Percentiles rank a stretch among this genome's conserved stretches.
Evolutionary conservation across 2,888 invertebrate genomes (phyloP).

Genomic region (Trissonchulus latispiculum): DNA sequence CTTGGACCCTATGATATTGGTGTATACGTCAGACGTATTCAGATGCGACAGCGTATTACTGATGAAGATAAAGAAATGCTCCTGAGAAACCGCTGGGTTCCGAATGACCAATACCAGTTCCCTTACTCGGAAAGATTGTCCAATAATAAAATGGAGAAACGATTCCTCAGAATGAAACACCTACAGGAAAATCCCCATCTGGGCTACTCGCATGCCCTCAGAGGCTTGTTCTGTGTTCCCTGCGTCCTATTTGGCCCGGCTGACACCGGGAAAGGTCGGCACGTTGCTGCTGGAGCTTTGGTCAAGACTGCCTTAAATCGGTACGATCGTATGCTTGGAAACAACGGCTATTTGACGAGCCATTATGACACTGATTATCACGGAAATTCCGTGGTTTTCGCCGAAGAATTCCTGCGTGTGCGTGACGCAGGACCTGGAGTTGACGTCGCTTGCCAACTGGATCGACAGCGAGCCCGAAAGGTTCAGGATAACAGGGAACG

Average conservation of each 20-base stretch:
- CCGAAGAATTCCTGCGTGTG: background rate
- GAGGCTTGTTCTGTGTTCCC: background rate
- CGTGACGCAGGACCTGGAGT: background rate
- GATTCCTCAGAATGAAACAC: background rate
- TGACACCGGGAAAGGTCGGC: background rate
- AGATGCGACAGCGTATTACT: too few species aligned
- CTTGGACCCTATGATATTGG: too few species aligned
- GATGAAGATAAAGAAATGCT: too few species aligned
- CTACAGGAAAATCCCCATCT: background rate
- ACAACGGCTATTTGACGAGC: slow-evolving; percentile 5
- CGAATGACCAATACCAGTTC: too few species aligned
- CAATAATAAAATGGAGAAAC: background rate
- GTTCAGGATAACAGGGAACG: background rate
- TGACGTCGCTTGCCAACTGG: background rate
- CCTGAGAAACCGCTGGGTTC: too few species aligned
- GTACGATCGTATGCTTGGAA: background rate
- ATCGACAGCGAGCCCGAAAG: background rate
- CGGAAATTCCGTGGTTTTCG: background rate
- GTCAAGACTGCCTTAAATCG: background rate
- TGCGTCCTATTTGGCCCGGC: background rate
- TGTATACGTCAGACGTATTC: too few species aligned
- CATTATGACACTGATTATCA: background rate
- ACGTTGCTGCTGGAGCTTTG: background rate
- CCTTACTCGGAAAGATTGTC: background rate
- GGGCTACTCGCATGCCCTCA: background rate